Evolutionary conservation across 1,140 invertebrate species (phyloP).

Genomic region (Eueides isabella): DNA sequence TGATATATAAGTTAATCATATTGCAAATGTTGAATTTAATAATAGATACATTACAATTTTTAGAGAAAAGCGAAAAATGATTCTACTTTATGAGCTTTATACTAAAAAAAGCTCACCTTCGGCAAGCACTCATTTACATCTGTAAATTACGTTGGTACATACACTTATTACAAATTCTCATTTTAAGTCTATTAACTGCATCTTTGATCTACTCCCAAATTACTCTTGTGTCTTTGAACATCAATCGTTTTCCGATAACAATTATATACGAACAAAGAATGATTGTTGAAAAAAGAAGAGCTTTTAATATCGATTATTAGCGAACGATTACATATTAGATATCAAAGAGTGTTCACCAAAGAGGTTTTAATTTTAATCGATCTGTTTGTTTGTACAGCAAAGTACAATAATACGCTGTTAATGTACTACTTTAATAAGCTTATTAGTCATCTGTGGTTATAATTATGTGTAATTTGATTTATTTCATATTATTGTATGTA

Average conservation of each 20-base stretch:
- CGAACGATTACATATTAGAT: slow-evolving; percentile 19
- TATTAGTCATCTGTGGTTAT: slow-evolving; percentile 27
- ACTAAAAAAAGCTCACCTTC: no score
- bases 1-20: no score
- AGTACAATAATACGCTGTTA: slow-evolving; percentile 23
- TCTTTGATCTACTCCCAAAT: background rate
- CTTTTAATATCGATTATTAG: slow-evolving; percentile 24
- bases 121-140: no score
- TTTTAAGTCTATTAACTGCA: background rate
- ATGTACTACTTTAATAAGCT: slow-evolving; percentile 32
- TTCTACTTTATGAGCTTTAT: no score
- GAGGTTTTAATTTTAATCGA: slow-evolving; percentile 31
- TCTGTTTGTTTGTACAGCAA: slow-evolving; percentile 31
- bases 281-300: slow-evolving; percentile 33
- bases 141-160: background rate
- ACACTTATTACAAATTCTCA: background rate
- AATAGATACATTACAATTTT: no score
- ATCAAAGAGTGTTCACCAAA: slow-evolving; percentile 23
- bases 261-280: slow-evolving; percentile 32
- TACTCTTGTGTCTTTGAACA: slow-evolving; percentile 14
- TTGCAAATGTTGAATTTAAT: no score
- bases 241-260: slow-evolving; percentile 26
- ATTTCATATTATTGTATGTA: background rate
- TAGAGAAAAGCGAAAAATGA: no score
- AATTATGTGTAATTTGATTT: background rate